Percentiles rank a stretch among this genome's conserved stretches.
phyloP scores from a whole-genome alignment of 2,113 vertebrate genomes.

The Speoplatyrhinus poulsoni region DNA sequence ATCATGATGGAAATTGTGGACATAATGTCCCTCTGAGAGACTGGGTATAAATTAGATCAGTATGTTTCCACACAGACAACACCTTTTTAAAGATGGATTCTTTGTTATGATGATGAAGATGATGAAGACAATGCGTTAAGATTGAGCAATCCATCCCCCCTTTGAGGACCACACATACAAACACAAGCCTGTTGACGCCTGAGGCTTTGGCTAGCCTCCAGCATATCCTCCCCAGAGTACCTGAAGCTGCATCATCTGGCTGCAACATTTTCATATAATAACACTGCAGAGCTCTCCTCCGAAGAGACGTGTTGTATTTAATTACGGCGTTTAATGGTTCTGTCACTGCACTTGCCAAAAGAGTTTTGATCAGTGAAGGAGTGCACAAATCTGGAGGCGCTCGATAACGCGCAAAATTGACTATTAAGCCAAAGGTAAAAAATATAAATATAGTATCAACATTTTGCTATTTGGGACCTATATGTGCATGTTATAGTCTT shows the following conservation, averaged over 20 bases:
- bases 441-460: background rate
- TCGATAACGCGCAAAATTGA: background rate
- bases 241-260: constrained; percentile 71
- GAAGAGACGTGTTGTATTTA: constrained; percentile 63
- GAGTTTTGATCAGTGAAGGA: constrained; percentile 41
- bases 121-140: constrained; percentile 57
- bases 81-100: constrained; percentile 27
- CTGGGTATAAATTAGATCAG: constrained; percentile 35
- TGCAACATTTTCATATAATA: constrained; percentile 71
- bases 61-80: constrained; percentile 43
- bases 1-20: background rate
- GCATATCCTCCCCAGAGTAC: constrained; percentile 65
- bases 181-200: constrained; percentile 72
- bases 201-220: constrained; percentile 72
- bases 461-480: no score
- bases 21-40: background rate
- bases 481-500: background rate
- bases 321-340: constrained; percentile 62
- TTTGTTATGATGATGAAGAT: constrained; percentile 57
- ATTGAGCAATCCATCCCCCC: constrained; percentile 67
- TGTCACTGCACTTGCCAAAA: constrained; percentile 70
- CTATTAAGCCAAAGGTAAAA: constrained; percentile 20
- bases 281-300: constrained; percentile 59
- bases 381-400: constrained; percentile 25
- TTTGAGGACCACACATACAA: constrained; percentile 71